phyloP scores from a whole-genome alignment of 1,140 invertebrate species.

The Vanessa tameamea region DNA sequence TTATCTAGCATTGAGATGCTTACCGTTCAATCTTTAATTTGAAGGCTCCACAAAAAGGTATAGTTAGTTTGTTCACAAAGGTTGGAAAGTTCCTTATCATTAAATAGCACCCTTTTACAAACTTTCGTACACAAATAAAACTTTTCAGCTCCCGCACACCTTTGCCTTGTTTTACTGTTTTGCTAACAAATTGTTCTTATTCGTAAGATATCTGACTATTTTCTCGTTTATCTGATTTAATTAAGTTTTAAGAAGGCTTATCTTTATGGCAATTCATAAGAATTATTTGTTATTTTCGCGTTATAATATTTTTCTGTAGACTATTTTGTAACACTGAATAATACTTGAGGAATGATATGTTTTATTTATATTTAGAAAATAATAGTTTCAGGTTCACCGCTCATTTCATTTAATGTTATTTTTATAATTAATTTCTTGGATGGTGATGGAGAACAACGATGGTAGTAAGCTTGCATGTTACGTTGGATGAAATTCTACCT shows the following conservation, averaged over 20 bases:
- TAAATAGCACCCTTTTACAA: conserved; percentile 52
- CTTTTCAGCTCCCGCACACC: conserved; percentile 37
- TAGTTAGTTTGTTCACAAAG: neutral
- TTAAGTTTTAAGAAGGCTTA: conserved; percentile 23
- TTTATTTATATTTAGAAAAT: too few species aligned
- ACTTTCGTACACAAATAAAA: conserved; percentile 54
- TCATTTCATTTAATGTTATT: too few species aligned
- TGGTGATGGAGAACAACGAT: too few species aligned
- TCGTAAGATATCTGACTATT: conserved; percentile 38
- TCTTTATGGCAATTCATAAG: conserved; percentile 6
- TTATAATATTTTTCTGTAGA: neutral
- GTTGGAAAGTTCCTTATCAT: conserved; percentile 50
- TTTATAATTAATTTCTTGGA: too few species aligned
- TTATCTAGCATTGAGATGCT: neutral
- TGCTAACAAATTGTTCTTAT: conserved; percentile 48
- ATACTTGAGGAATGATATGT: too few species aligned
- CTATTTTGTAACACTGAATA: too few species aligned
- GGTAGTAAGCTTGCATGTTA: too few species aligned
- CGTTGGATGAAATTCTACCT: too few species aligned
- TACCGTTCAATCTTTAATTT: neutral
- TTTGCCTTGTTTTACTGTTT: conserved; percentile 48
- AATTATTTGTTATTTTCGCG: neutral
- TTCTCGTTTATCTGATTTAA: conserved; percentile 30
- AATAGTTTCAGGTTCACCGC: too few species aligned
- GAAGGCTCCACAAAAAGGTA: neutral